These are phyloP conservation scores for Urocynchramus pylzowi DNA, from an alignment of 2,113 vertebrate genomes.

Conservation along the genomic window DNA sequence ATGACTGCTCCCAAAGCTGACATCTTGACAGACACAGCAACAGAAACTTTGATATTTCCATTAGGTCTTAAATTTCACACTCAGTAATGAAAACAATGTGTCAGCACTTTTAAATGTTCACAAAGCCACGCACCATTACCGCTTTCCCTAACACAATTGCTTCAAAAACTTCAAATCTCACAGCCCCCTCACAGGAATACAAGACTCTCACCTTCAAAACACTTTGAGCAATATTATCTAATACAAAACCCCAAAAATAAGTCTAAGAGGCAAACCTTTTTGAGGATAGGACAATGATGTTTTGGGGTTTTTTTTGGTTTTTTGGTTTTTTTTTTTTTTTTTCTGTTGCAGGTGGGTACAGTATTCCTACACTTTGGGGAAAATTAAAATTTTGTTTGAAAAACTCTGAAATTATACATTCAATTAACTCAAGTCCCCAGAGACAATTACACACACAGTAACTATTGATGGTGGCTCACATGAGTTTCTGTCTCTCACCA, in stretches of 20 bases:
- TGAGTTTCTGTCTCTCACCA: not conserved
- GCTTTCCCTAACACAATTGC: not conserved
- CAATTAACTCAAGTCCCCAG: not conserved
- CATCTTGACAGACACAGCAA: not conserved
- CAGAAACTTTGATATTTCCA: constrained; percentile 9
- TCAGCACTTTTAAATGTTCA: not conserved
- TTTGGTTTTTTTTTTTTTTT: too few species aligned
- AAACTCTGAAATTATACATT: not conserved
- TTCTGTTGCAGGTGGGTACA: not conserved
- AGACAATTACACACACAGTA: not conserved
- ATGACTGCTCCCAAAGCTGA: not conserved
- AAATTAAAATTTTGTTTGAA: not conserved
- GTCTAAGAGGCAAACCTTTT: not conserved
- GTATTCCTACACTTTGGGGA: not conserved
- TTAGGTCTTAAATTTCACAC: not conserved
- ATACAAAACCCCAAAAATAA: not conserved
- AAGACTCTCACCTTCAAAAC: not conserved
- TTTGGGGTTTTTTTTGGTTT: too few species aligned
- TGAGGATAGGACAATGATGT: not conserved
- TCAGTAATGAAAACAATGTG: not conserved
- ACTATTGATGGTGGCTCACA: not conserved
- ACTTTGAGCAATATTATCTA: not conserved
- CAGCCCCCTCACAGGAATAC: not conserved
- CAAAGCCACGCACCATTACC: not conserved
- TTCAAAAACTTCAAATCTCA: not conserved